Evolutionary conservation across 1,140 invertebrate species (phyloP).

Genomic region (Paracyclopina nana): DNA sequence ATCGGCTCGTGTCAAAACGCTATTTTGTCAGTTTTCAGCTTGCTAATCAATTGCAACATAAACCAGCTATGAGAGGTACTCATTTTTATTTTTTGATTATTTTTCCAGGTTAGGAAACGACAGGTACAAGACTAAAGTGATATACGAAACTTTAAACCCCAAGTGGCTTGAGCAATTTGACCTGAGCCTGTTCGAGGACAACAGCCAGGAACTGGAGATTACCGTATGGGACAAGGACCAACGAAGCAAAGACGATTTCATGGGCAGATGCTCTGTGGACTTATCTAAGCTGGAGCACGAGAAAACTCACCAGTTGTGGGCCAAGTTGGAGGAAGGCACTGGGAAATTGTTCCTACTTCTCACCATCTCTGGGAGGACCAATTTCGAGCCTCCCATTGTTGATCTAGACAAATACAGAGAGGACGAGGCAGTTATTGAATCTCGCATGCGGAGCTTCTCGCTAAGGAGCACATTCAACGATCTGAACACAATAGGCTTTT

Average conservation of each 20-base stretch:
- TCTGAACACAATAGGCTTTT: conserved; percentile 59
- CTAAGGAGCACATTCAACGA: conserved; percentile 38
- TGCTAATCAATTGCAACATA: no score
- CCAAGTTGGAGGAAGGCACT: conserved; percentile 65
- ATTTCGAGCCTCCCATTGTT: conserved; percentile 72
- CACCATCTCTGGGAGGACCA: conserved; percentile 82
- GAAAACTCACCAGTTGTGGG: conserved; percentile 69
- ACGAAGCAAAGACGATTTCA: conserved; percentile 58
- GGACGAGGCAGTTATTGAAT: conserved; percentile 27
- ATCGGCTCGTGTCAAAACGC: no score
- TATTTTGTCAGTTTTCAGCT: no score
- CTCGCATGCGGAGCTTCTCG: not conserved
- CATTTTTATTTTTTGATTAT: no score
- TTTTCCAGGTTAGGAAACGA: conserved; percentile 67
- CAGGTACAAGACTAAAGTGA: conserved; percentile 92
- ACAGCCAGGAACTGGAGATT: conserved; percentile 56
- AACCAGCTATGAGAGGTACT: no score
- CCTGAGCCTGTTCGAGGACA: conserved; percentile 80
- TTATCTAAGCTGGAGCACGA: conserved; percentile 64
- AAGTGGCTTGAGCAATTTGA: conserved; percentile 86
- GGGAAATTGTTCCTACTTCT: conserved; percentile 70
- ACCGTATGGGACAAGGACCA: conserved; percentile 66
- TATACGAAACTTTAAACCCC: conserved; percentile 58
- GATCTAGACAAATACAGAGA: conserved; percentile 65
- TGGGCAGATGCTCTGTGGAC: conserved; percentile 73